Conservation (phyloP, 2,797 vertebrate genomes). For the Rhinella marina region DNA sequence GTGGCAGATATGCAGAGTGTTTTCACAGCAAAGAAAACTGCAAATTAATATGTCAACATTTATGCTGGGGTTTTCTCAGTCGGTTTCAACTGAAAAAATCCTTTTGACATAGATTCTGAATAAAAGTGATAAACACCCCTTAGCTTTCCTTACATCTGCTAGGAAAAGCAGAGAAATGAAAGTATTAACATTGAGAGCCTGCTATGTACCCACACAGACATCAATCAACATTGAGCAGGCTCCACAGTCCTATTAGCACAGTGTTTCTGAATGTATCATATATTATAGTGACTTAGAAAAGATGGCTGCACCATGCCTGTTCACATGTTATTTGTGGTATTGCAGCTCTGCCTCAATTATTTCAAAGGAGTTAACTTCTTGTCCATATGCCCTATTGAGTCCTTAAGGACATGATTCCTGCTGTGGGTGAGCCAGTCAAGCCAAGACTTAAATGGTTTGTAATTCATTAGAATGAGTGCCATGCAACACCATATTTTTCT, state of each 20-base stretch:
- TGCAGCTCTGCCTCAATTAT: too few relatives aligned
- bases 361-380: too few relatives aligned
- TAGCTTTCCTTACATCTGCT: neutral
- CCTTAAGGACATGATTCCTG: too few relatives aligned
- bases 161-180: neutral
- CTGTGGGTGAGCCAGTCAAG: too few relatives aligned
- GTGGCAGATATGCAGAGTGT: constrained; percentile 12
- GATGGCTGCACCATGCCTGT: too few relatives aligned
- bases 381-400: too few relatives aligned
- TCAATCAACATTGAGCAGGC: neutral
- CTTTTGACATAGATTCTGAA: neutral
- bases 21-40: constrained; percentile 21
- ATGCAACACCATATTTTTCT: too few relatives aligned
- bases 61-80: constrained; percentile 10
- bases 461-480: too few relatives aligned
- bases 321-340: too few relatives aligned
- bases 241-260: neutral
- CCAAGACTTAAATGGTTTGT: too few relatives aligned
- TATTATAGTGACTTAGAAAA: too few relatives aligned
- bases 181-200: neutral
- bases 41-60: constrained; percentile 10
- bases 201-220: neutral
- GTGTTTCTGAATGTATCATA: neutral
- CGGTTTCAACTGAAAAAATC: neutral
- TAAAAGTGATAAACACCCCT: neutral